A percentile compares a stretch with the other conserved stretches of the same genome.
These are phyloP conservation scores for Himantopus leucocephalus DNA, from an alignment of 2,113 vertebrate species.

Conservation along the genomic window DNA sequence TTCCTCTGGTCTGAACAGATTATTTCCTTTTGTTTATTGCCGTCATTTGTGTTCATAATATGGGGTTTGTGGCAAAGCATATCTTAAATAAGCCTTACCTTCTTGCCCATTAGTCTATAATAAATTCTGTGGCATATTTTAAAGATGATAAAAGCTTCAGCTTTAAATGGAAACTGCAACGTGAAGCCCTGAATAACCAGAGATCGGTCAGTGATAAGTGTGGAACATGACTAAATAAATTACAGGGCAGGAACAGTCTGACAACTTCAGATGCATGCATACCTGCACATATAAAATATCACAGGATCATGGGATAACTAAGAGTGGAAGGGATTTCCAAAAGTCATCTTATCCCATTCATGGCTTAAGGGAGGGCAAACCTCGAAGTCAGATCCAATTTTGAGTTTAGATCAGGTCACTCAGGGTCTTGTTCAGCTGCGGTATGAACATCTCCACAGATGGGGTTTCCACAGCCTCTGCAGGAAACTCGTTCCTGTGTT, in stretches of 20 bases:
- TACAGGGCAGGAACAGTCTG: background rate
- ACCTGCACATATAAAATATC: background rate
- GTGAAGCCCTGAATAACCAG: background rate
- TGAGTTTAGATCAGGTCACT: background rate
- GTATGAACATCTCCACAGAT: background rate
- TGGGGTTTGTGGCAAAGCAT: background rate
- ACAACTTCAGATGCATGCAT: background rate
- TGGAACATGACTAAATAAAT: background rate
- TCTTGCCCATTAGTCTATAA: background rate
- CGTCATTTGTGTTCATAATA: background rate
- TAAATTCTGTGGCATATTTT: background rate
- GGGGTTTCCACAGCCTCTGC: background rate
- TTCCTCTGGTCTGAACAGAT: background rate
- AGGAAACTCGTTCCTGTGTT: background rate
- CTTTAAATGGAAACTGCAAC: background rate
- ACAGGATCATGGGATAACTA: background rate
- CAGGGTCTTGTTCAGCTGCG: background rate
- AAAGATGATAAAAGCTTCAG: background rate
- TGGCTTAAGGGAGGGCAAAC: background rate
- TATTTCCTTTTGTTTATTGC: conserved; percentile 31
- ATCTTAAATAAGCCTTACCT: conserved; percentile 7
- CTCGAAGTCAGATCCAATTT: background rate
- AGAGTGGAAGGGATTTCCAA: background rate
- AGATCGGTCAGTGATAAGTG: background rate
- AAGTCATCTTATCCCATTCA: background rate